Percentiles rank a stretch among this genome's conserved stretches.
phyloP scores from a whole-genome alignment of 2,113 vertebrate species.

The Ochotona curzoniae region DNA sequence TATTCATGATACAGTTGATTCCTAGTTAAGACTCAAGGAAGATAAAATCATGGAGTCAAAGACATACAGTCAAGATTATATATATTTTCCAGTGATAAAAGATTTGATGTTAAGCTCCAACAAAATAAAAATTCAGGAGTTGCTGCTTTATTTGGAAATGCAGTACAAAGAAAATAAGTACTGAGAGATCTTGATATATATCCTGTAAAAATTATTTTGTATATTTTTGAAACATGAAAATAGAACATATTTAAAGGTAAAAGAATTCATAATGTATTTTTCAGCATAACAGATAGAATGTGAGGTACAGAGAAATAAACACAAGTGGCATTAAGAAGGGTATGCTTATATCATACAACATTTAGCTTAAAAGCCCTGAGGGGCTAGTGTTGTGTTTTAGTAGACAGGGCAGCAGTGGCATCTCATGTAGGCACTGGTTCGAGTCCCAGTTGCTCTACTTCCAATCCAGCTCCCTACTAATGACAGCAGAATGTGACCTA shows the following conservation, averaged over 20 bases:
- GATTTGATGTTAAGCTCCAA: background rate
- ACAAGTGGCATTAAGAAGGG: background rate
- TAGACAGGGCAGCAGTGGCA: too few species aligned
- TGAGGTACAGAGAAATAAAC: background rate
- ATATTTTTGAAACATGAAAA: background rate
- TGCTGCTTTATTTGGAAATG: conserved; percentile 21
- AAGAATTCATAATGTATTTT: conserved; percentile 31
- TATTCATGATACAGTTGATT: conserved; percentile 20
- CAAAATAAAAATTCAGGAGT: conserved; percentile 19
- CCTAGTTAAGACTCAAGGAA: conserved; percentile 28
- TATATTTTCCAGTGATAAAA: background rate
- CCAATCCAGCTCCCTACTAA: too few species aligned
- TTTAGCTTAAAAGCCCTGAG: background rate
- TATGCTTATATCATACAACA: background rate
- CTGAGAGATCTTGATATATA: conserved; percentile 19
- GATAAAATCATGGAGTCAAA: conserved; percentile 3
- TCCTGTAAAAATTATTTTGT: background rate
- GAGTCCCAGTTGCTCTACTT: too few species aligned
- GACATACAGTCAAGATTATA: background rate
- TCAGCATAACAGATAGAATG: background rate
- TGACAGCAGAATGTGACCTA: too few species aligned
- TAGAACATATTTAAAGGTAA: background rate
- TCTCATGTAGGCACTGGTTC: too few species aligned
- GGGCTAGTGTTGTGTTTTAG: too few species aligned
- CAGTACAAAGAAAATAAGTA: conserved; percentile 62